Base-by-base conservation (phyloP, 2,888 invertebrate genomes). In the Dione vanillae region DNA sequence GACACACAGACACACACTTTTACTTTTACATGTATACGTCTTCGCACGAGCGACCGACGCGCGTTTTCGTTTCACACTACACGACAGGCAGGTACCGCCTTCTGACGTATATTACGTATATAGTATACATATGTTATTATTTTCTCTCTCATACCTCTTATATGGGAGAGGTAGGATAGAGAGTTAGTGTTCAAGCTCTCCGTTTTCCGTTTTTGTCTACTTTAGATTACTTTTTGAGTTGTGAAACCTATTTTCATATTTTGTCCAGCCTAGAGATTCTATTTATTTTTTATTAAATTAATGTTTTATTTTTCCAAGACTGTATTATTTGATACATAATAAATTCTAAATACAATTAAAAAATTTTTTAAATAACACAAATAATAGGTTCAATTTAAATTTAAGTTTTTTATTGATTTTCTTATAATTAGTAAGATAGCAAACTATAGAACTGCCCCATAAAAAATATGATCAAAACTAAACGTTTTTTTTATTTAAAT, bases 31-130 rank as follows among this genome's bases (percentile, higher is more conserved):
- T 47, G 43, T 12, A 20, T 12, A 59, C 45, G 64, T 49, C 19
- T 52, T 71, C 67, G 45, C 68, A 71, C 71, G 71, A 68, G 71
- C 65, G 71, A 54, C 8, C 68, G 68, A 65, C 14, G n/a, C 68
- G 71, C 71, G 68, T 65, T 68, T 68, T 59, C 37, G 64, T 61
- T 65, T 61, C 37, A 69, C 51, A 71, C 71, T 71, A 71, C 54
- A 52, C n/a, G 41, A 40, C 19, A 41, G 52, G 20, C 52, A n/a
- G 65, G 37, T 14, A 19, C 14, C 64, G 16, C 47, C 19, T 37
- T n/a, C 19, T 49, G 35, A 37, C 27, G 40, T 40, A 16, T 49
- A 43, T 27, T 9, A 19, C 5, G 35, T 43, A 12, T 43, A 43
- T 45, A 45, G 14, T 45, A n/a, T 35, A n/a, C n/a, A 8, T 54